Evolutionary conservation across 2,888 invertebrate genomes (phyloP).

Genomic region (Papilio elwesi): DNA sequence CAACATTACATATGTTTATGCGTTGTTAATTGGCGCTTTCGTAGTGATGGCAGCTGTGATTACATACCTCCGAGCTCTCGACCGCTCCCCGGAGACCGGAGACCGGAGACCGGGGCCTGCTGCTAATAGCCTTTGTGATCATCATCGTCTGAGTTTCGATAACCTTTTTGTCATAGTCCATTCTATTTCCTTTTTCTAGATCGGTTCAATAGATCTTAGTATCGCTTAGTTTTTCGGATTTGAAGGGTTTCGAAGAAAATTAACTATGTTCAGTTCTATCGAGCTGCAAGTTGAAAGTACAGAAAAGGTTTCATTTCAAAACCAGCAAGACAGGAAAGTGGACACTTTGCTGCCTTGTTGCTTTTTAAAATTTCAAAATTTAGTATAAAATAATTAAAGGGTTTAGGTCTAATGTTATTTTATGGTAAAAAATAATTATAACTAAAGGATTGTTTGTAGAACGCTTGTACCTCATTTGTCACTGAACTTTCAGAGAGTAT

Average conservation of each 20-base stretch:
- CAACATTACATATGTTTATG: constrained; percentile 49
- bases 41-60: constrained; percentile 50
- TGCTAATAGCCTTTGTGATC: constrained; percentile 27
- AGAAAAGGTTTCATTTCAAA: too few relatives aligned
- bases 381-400: too few relatives aligned
- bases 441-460: too few relatives aligned
- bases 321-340: too few relatives aligned
- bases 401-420: too few relatives aligned
- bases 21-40: constrained; percentile 50
- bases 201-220: constrained; percentile 3
- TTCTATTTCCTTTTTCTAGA: constrained; percentile 10
- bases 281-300: too few relatives aligned
- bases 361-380: too few relatives aligned
- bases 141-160: constrained; percentile 20
- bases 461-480: too few relatives aligned
- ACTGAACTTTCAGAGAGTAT: too few relatives aligned
- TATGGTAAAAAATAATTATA: too few relatives aligned
- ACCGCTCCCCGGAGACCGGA: background rate
- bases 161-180: background rate
- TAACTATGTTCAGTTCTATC: background rate
- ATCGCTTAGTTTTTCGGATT: background rate
- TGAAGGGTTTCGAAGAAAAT: background rate
- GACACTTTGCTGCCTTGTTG: too few relatives aligned
- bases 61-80: constrained; percentile 32
- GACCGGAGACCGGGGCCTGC: constrained; percentile 14